Percentiles rank a stretch among this genome's conserved stretches.
Evolutionary conservation across 1,140 invertebrate species (phyloP).

Genomic region (Rhopalosiphum padi): DNA sequence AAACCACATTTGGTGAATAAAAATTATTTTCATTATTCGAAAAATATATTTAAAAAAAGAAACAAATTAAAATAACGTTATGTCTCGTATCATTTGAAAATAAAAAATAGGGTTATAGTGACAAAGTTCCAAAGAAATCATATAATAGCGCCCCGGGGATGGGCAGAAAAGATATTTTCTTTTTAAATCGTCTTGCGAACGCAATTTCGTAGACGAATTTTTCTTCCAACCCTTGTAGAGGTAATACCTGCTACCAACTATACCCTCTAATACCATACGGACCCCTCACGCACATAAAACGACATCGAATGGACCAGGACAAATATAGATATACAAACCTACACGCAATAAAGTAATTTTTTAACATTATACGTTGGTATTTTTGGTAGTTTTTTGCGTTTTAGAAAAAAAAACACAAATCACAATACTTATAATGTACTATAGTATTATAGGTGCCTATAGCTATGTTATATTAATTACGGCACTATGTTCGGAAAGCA

Average conservation of each 20-base stretch:
- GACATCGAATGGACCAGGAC: background rate
- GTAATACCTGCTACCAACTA: background rate
- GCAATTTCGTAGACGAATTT: background rate
- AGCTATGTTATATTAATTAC: background rate
- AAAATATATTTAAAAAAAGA: background rate
- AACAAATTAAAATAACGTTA: constrained; percentile 16
- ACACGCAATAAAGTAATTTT: background rate
- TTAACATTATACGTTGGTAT: background rate
- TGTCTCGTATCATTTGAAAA: background rate
- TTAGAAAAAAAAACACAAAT: background rate
- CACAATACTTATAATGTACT: no score
- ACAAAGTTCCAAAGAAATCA: background rate
- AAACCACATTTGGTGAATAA: background rate
- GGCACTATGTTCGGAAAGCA: background rate
- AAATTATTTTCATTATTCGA: background rate
- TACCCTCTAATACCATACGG: background rate
- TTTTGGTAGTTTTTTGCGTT: no score
- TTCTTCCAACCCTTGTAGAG: background rate
- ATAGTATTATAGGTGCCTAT: background rate
- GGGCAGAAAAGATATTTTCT: background rate
- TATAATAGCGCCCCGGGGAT: background rate
- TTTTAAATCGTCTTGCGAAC: background rate
- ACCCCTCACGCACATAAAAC: background rate
- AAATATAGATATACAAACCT: background rate
- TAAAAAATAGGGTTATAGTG: background rate